A percentile compares a stretch with the other conserved stretches of the same genome.
phyloP scores from a whole-genome alignment of 1,140 invertebrate species.

The Eumeta japonica region DNA sequence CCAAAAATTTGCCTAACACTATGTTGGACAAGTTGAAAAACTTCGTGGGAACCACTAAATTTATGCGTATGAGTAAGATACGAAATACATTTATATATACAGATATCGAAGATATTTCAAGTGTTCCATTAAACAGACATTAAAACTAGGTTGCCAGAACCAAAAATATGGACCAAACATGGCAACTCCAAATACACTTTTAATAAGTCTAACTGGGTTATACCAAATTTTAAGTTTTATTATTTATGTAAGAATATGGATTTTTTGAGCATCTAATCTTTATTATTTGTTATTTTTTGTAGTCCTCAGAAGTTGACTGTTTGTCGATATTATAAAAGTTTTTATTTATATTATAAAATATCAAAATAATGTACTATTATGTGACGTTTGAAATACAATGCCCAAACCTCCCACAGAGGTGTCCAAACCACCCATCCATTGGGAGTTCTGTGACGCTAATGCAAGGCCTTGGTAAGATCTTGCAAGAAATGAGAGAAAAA shows the following conservation, averaged over 20 bases:
- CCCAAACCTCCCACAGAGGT: no score
- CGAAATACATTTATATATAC: conserved; percentile 19
- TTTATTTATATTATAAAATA: no score
- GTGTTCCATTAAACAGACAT: conserved; percentile 16
- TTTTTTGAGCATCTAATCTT: no score
- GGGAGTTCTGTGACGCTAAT: no score
- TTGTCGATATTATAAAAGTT: no score
- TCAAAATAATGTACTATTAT: conserved; percentile 3
- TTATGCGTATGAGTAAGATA: conserved; percentile 17
- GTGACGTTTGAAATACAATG: conserved; percentile 1
- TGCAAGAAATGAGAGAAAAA: conserved; percentile 3
- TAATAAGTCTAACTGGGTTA: no score
- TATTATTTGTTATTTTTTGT: conserved; percentile 7
- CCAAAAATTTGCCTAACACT: conserved; percentile 21
- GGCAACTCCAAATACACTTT: no score
- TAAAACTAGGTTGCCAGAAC: conserved; percentile 20
- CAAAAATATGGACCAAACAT: conserved; percentile 18
- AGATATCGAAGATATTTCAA: no score
- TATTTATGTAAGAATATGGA: conserved; percentile 3
- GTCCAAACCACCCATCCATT: no score
- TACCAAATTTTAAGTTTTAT: conserved; percentile 14
- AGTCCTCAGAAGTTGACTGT: not conserved
- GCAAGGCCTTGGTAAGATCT: not conserved
- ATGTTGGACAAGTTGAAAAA: conserved; percentile 22
- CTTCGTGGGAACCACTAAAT: conserved; percentile 18